Base-by-base conservation (phyloP, 2,888 invertebrate species). In the Diogma glabrata region DNA sequence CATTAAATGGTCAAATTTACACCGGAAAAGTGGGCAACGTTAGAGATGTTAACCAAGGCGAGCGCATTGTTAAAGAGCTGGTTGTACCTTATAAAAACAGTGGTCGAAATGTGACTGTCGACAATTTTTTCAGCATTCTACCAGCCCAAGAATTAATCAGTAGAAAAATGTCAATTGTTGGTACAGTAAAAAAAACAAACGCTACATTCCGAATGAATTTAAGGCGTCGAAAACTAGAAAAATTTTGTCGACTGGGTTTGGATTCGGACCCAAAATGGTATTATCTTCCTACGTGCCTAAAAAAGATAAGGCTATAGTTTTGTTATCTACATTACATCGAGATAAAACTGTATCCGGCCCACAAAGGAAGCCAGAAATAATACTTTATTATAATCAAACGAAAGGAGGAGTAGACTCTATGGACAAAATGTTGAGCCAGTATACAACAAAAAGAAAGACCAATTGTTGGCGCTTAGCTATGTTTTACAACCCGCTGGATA, bases 1-100 rank as follows among this genome's bases (percentile, higher is more conserved):
- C 59, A 47, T 50, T 59, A 12, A 30, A 47, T 23, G 60, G 56
- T 28, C 28, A 54, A 28, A 28, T 59, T 47, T 60, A 60, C 53
- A 60, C 56, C 53, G 60, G 57, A 33, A 33, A 33, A 3, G 33
- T 33, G 7, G 33, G 4, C 12, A 33, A 3, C 12, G 12, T 33
- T 14, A 33, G 33, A 33, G 33, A 33, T 33, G 4, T 33, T 33
- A 33, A 33, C 33, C n/a, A n/a, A n/a, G n/a, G n/a, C n/a, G n/a
- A n/a, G n/a, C n/a, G 4, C 2, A 33, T 33, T 33, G 7, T 33
- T 14, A 33, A 33, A 33, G 33, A 33, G 12, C 33, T 33, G 9
- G 33, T 33, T n/a, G n/a, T n/a, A n/a, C n/a, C n/a, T n/a, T n/a
- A n/a, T n/a, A n/a, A n/a, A n/a, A n/a, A n/a, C n/a, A 33, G 33